Base-by-base conservation (phyloP, 2,113 vertebrate genomes). In the Plectropomus leopardus region DNA sequence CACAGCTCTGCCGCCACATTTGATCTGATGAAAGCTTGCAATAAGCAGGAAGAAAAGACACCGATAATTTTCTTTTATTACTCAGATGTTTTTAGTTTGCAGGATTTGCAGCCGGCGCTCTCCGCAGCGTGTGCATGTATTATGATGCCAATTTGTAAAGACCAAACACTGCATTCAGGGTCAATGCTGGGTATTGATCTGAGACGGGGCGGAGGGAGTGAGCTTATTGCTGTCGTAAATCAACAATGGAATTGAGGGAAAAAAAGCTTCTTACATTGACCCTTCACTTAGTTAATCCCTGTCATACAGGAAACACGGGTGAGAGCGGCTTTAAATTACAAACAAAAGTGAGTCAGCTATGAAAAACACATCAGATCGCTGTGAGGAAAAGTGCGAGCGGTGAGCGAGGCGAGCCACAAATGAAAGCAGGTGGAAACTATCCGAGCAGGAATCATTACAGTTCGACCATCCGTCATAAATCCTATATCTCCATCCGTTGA, bases 161-260 rank as follows among this genome's bases (percentile, higher is more conserved):
- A 82, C 63, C 72, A 79, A 86, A 64, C 80, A 24, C 51, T 57
- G 60, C 60, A n/a, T 73, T 75, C 50, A 58, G 55, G 58, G 77
- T 86, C 70, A 85, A 44, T 83, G 66, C 69, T 17, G n/a, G 19
- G 19, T 71, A 87, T 89, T 8, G 83, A 87, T 82, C 71, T 13
- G 54, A 34, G 68, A 13, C 32, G 1, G 26, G 19, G 21, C 55
- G 16, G 21, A 10, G 48, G 32, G 45, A 51, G 66, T 11, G 3
- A 76, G 64, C 59, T 82, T 84, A 89, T 80, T 87, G 80, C 57
- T 14, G 61, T 30, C 69, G 72, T 86, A 89, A 89, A 86, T 88
- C 83, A 72, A 72, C 59, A 61, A 21, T 9, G 8, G 45, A 15
- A 32, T 15, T 34, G 34, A 48, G 58, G 30, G 11, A 36, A 72